Conservation (phyloP, 2,113 vertebrate genomes). For the Psettodes erumei region DNA sequence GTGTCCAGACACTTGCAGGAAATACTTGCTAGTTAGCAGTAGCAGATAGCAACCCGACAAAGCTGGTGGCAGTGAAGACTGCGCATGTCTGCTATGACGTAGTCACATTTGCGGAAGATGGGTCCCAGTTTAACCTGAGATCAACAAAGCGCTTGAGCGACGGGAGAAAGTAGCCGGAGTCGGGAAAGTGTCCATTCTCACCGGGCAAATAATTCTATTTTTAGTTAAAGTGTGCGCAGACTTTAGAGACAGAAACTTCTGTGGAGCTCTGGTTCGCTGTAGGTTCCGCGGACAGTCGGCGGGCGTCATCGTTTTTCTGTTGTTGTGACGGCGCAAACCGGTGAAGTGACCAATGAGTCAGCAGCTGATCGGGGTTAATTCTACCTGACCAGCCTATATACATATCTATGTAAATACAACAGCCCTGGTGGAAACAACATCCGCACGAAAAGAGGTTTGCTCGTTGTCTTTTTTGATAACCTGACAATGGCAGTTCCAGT, state of each 20-base stretch:
- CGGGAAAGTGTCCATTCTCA: background rate
- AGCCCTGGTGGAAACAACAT: background rate
- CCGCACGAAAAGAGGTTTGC: slow-evolving; percentile 1
- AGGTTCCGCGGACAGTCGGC: slow-evolving; percentile 33
- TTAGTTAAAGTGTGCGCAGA: background rate
- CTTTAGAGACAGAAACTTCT: slow-evolving; percentile 20
- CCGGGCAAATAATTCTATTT: background rate
- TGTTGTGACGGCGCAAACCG: slow-evolving; percentile 76
- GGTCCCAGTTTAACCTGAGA: background rate
- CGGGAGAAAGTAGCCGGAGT: background rate
- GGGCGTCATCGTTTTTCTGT: slow-evolving; percentile 61
- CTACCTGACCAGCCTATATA: slow-evolving; percentile 44
- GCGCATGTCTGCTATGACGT: slow-evolving; percentile 66
- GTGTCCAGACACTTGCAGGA: slow-evolving; percentile 73
- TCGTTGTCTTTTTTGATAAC: background rate
- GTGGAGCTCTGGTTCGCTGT: background rate
- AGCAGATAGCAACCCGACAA: slow-evolving; percentile 69
- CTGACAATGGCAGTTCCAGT: slow-evolving; percentile 79
- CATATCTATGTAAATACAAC: slow-evolving; percentile 42
- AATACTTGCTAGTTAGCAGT: slow-evolving; percentile 80
- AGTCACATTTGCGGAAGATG: slow-evolving; percentile 49
- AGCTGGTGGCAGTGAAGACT: slow-evolving; percentile 39
- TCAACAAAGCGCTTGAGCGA: slow-evolving; percentile 3
- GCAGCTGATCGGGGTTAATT: slow-evolving; percentile 67
- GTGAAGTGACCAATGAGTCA: slow-evolving; percentile 76